phyloP scores from a whole-genome alignment of 2,113 vertebrate species.

The Platanista minor region DNA sequence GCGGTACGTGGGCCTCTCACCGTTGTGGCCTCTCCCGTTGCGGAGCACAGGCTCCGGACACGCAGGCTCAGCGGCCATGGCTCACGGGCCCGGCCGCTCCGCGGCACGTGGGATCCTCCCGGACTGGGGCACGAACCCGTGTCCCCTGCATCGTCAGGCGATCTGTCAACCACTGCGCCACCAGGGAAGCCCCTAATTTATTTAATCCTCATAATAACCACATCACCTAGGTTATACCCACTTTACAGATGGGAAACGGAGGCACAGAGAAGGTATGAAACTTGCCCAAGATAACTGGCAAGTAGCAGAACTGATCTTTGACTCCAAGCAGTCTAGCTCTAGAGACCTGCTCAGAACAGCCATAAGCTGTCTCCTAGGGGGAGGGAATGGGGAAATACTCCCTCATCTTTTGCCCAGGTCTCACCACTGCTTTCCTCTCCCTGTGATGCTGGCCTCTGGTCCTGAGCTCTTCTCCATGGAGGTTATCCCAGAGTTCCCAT shows the following conservation, averaged over 20 bases:
- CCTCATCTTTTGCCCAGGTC: no score
- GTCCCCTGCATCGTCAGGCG: no score
- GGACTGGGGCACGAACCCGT: no score
- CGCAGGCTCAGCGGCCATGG: no score
- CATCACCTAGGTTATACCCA: neutral
- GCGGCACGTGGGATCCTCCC: no score
- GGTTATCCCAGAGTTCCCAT: neutral
- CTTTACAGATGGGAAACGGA: neutral
- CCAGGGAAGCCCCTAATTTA: no score
- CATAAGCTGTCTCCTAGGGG: neutral
- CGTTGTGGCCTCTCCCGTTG: no score
- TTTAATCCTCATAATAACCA: neutral
- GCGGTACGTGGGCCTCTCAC: no score
- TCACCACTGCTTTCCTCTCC: neutral
- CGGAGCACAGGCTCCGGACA: no score
- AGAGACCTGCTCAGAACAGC: neutral
- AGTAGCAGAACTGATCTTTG: neutral
- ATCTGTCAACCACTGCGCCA: no score
- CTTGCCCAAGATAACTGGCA: neutral
- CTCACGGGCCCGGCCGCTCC: no score
- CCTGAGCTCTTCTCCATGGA: neutral
- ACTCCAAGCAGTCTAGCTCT: neutral
- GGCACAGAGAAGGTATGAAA: neutral
- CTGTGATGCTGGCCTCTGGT: neutral
- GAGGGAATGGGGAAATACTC: accelerated